Conservation (phyloP, 2,888 invertebrate genomes). For the Synergus japonicus region DNA sequence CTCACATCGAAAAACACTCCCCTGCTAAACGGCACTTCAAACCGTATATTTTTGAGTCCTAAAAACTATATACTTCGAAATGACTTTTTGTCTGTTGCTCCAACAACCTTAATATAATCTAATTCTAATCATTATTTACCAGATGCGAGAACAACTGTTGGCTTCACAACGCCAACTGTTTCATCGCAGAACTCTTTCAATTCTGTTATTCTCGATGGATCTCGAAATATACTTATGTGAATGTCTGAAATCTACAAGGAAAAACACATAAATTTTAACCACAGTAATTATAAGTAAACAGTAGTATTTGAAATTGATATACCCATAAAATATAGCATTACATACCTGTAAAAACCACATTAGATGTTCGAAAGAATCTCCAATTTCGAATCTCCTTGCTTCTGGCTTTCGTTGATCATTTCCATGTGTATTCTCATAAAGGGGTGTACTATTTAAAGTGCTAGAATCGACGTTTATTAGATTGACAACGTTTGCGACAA, state of each 20-base stretch:
- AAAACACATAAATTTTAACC: not conserved
- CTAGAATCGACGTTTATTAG: slow-evolving; percentile 81
- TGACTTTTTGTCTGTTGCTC: too few relatives aligned
- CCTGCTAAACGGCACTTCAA: too few relatives aligned
- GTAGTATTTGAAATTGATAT: too few relatives aligned
- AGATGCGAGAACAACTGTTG: slow-evolving; percentile 88
- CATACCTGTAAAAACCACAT: slow-evolving; percentile 90
- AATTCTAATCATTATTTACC: slow-evolving; percentile 77
- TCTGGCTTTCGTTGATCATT: slow-evolving; percentile 54
- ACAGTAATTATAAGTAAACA: not conserved
- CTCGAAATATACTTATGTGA: slow-evolving; percentile 91
- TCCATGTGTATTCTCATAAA: slow-evolving; percentile 48
- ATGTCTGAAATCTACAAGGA: slow-evolving; percentile 89
- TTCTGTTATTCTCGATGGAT: slow-evolving; percentile 85
- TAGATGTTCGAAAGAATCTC: slow-evolving; percentile 81
- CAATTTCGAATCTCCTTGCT: slow-evolving; percentile 76
- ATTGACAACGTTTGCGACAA: slow-evolving; percentile 85
- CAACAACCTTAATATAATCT: not conserved
- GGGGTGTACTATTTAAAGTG: slow-evolving; percentile 55
- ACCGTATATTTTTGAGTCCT: too few relatives aligned
- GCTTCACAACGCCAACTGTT: slow-evolving; percentile 86
- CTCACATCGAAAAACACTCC: too few relatives aligned
- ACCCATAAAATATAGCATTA: slow-evolving; percentile 65
- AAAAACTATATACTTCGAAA: too few relatives aligned
- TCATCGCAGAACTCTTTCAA: slow-evolving; percentile 88